Conservation (phyloP, 1,140 invertebrate species). For the Caenorhabditis briggsae region DNA sequence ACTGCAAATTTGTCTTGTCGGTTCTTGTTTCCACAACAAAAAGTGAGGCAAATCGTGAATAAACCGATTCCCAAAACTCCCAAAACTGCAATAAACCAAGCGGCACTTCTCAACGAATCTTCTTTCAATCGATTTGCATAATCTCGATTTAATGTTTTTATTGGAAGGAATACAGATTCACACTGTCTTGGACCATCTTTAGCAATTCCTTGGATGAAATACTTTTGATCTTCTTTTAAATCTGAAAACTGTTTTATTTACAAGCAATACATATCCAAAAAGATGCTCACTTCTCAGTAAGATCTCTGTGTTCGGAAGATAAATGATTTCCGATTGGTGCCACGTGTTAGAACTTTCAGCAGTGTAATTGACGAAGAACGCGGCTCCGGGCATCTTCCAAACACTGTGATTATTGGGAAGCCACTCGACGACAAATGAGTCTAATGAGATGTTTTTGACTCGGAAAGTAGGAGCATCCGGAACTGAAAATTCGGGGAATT, state of each 20-base stretch:
- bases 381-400: slow-evolving; percentile 73
- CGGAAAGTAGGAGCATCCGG: slow-evolving; percentile 74
- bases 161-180: slow-evolving; percentile 58
- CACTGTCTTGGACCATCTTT: slow-evolving; percentile 68
- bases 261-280: neutral
- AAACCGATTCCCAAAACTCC: slow-evolving; percentile 69
- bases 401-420: slow-evolving; percentile 67
- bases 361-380: slow-evolving; percentile 75
- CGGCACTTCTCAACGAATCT: slow-evolving; percentile 75
- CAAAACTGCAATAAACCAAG: slow-evolving; percentile 75
- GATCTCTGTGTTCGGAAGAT: slow-evolving; percentile 67
- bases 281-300: neutral
- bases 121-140: slow-evolving; percentile 52
- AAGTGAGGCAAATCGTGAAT: slow-evolving; percentile 67
- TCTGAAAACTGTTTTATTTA: slow-evolving; percentile 57
- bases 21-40: slow-evolving; percentile 67
- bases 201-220: slow-evolving; percentile 73
- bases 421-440: slow-evolving; percentile 71
- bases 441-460: slow-evolving; percentile 61
- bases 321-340: slow-evolving; percentile 55
- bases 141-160: slow-evolving; percentile 69
- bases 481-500: slow-evolving; percentile 65
- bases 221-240: slow-evolving; percentile 70
- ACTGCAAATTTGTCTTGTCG: slow-evolving; percentile 50
- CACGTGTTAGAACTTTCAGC: slow-evolving; percentile 63